These are phyloP conservation scores for Trichonephila clavipes DNA, from an alignment of 1,140 invertebrate species.

Conservation along the genomic window DNA sequence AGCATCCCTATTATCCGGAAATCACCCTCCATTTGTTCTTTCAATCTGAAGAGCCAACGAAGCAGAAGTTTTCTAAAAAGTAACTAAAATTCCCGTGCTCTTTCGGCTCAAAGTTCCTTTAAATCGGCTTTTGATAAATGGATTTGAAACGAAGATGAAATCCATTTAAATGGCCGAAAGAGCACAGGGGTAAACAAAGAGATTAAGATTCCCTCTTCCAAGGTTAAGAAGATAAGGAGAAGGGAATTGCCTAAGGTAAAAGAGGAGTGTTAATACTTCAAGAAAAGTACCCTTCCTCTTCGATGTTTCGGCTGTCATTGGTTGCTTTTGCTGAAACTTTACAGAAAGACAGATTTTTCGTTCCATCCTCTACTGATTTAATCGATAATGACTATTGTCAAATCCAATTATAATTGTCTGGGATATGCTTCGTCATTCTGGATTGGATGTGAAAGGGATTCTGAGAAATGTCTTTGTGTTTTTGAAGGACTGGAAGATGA, in stretches of 20 bases:
- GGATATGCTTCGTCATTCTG: not conserved
- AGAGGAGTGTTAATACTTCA: slow-evolving; percentile 8
- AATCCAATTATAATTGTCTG: not conserved
- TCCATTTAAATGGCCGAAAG: slow-evolving; percentile 22
- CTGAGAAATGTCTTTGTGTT: slow-evolving; percentile 11
- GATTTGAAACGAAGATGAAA: slow-evolving; percentile 26
- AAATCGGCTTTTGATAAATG: slow-evolving; percentile 38
- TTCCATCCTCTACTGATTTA: not conserved
- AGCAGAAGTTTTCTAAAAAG: slow-evolving; percentile 13
- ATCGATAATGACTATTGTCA: not conserved
- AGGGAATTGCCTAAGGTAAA: not conserved
- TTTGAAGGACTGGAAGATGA: not conserved
- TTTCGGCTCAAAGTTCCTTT: not conserved
- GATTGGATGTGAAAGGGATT: not conserved
- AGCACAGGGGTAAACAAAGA: slow-evolving; percentile 22
- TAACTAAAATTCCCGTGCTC: not conserved
- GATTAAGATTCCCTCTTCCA: not conserved
- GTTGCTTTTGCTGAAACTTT: not conserved
- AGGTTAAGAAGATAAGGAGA: not conserved
- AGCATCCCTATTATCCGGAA: not conserved
- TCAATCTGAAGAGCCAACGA: not conserved
- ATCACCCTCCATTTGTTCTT: slow-evolving; percentile 11
- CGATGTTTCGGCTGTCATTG: not conserved
- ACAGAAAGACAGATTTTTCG: not conserved
- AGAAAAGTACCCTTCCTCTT: not conserved